Percentiles rank a stretch among this genome's conserved stretches.
phyloP scores from a whole-genome alignment of 2,888 invertebrate genomes.

The Nomada hirtipes region DNA sequence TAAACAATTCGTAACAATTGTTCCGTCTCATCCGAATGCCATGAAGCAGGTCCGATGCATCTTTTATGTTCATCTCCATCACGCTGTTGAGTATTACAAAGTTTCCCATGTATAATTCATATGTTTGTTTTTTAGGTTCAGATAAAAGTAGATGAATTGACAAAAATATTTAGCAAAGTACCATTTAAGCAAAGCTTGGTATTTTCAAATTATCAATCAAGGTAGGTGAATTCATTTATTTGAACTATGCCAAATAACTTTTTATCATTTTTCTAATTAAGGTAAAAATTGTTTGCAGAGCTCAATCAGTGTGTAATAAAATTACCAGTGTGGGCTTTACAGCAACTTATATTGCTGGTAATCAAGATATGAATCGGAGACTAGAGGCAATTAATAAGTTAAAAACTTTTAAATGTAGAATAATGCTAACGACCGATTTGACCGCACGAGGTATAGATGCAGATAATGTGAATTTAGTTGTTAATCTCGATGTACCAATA shows the following conservation, averaged over 20 bases:
- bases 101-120: slow-evolving; percentile 2
- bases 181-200: slow-evolving; percentile 96
- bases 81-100: background rate
- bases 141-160: slow-evolving; percentile 88
- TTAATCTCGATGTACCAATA: slow-evolving; percentile 95
- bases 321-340: slow-evolving; percentile 91
- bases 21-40: slow-evolving; percentile 87
- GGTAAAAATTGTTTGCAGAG: slow-evolving; percentile 85
- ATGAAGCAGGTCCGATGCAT: slow-evolving; percentile 86
- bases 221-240: slow-evolving; percentile 82
- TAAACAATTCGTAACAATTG: slow-evolving; percentile 89
- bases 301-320: slow-evolving; percentile 90
- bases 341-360: slow-evolving; percentile 91
- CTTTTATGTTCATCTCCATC: background rate
- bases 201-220: slow-evolving; percentile 94
- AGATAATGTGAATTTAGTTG: slow-evolving; percentile 95
- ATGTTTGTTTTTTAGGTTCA: slow-evolving; percentile 73
- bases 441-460: slow-evolving; percentile 98
- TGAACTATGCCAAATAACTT: background rate
- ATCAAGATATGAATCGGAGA: slow-evolving; percentile 92
- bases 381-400: slow-evolving; percentile 91
- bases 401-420: slow-evolving; percentile 92
- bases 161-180: slow-evolving; percentile 89
- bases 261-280: slow-evolving; percentile 1
- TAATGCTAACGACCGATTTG: slow-evolving; percentile 95